Conservation (phyloP, 2,113 vertebrate species). For the Nyctibius bracteatus region DNA sequence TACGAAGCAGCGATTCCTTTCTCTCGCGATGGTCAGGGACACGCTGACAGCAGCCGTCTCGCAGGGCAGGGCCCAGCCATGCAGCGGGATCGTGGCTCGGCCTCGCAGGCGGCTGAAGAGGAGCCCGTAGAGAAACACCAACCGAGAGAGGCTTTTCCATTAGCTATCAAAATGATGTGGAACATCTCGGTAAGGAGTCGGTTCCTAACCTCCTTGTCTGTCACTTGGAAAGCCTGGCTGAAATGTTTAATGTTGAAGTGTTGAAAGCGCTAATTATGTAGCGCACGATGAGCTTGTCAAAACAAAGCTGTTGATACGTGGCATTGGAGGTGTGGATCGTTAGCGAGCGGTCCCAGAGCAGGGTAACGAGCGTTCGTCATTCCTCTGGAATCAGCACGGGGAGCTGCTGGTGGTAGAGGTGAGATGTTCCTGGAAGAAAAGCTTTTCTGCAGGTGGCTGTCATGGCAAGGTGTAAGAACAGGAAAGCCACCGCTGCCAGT, state of each 20-base stretch:
- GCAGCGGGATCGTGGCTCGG: not conserved
- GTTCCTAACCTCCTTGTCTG: not conserved
- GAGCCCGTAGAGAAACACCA: not conserved
- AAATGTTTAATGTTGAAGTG: not conserved
- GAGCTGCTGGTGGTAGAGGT: not conserved
- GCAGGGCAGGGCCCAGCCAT: not conserved
- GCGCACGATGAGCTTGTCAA: not conserved
- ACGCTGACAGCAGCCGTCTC: fast-evolving
- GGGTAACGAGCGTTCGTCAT: not conserved
- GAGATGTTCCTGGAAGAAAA: not conserved
- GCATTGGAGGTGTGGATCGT: fast-evolving
- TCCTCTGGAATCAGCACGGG: not conserved
- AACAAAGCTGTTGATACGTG: not conserved
- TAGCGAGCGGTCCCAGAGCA: not conserved
- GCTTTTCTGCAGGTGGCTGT: not conserved
- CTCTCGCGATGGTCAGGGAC: not conserved
- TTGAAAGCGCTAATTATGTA: not conserved
- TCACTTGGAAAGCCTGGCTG: not conserved
- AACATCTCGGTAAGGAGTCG: conserved; percentile 71
- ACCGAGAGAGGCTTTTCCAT: conserved; percentile 19
- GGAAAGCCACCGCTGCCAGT: not conserved
- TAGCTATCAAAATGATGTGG: conserved; percentile 83
- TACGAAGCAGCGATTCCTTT: conserved; percentile 81
- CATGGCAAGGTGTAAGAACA: not conserved
- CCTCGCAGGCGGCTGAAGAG: not conserved